Base-by-base conservation (phyloP, 2,113 vertebrate species). In the Trichechus manatus region DNA sequence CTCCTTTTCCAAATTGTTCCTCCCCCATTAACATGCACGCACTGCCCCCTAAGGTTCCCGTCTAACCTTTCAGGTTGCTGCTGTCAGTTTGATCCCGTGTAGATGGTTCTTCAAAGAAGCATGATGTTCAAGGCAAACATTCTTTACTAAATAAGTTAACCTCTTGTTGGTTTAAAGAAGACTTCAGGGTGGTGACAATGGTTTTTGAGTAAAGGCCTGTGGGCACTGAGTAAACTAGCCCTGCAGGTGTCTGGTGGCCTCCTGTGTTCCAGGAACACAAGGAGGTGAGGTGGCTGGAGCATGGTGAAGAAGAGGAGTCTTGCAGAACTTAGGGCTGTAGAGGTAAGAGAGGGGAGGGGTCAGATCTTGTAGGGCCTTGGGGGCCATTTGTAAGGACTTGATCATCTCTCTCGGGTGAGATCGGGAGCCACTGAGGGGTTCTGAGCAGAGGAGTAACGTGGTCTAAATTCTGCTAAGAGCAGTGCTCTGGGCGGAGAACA, bases 271-370 rank as follows among this genome's bases (percentile, higher is more conserved):
- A 42, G 36, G 66, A 23, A 9, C 74, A n/a, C 29, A 20, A 0
- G 72, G 81, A 81, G 77, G 53, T 53, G 27, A 25, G 53, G n/a
- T 47, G 80, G 66, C 44, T 2, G 66, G 13, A 23, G 42, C 27
- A 22, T 42, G 15, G 22, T 17, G n/a, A 5, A 13, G 63, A 27
- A 31, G 68, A 78, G 56, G 61, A 36, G 11, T 13, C 29, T 1
- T 15, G 53, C 3, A 15, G 53, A 75, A 39, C 39, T 47, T 53
- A 11, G 50, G 64, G 70, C 7, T 4, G 56, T 20, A 47, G 39
- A n/a, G 33, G 33, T 11, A 9, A 6, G 53, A 2, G 39, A 36
- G 17, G 1, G 25, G 4, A 5, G 11, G 31, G 36, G 6, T 5
- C 47, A 5, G 15, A 33, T 6, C n/a, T 22, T 7, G 44, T 20